A percentile compares a stretch with the other conserved stretches of the same genome.
Conservation (phyloP, 2,113 vertebrate species). For the Boleophthalmus pectinirostris region DNA sequence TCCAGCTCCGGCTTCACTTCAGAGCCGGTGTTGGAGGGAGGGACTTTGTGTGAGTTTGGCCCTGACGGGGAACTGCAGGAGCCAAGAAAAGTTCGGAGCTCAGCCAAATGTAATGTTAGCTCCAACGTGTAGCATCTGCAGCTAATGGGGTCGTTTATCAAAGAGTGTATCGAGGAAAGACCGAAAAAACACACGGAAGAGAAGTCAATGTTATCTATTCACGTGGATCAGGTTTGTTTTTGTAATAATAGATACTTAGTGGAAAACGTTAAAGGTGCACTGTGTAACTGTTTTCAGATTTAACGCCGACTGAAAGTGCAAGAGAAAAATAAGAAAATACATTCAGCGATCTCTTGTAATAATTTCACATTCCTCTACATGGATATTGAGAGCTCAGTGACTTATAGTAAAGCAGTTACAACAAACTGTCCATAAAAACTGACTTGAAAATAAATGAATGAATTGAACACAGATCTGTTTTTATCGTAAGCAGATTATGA, state of each 20-base stretch:
- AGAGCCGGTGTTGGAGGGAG: constrained; percentile 30
- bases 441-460: too few relatives aligned
- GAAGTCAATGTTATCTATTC: not conserved
- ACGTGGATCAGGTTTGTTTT: not conserved
- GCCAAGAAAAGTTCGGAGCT: constrained; percentile 40
- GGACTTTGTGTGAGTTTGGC: constrained; percentile 41
- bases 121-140: constrained; percentile 51
- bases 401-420: too few relatives aligned
- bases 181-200: not conserved
- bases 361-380: too few relatives aligned
- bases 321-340: too few relatives aligned
- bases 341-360: too few relatives aligned
- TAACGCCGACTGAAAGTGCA: too few relatives aligned
- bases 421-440: too few relatives aligned
- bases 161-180: constrained; percentile 34
- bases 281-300: too few relatives aligned
- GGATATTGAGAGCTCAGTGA: too few relatives aligned
- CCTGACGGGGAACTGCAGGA: constrained; percentile 12
- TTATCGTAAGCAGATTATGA: too few relatives aligned
- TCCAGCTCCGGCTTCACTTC: constrained; percentile 48
- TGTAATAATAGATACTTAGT: not conserved
- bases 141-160: constrained; percentile 62
- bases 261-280: not conserved
- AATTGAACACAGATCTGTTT: too few relatives aligned
- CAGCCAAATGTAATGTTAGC: constrained; percentile 51